These are phyloP conservation scores for Lutjanus campechanus DNA, from an alignment of 2,797 vertebrate species.

Conservation along the genomic window DNA sequence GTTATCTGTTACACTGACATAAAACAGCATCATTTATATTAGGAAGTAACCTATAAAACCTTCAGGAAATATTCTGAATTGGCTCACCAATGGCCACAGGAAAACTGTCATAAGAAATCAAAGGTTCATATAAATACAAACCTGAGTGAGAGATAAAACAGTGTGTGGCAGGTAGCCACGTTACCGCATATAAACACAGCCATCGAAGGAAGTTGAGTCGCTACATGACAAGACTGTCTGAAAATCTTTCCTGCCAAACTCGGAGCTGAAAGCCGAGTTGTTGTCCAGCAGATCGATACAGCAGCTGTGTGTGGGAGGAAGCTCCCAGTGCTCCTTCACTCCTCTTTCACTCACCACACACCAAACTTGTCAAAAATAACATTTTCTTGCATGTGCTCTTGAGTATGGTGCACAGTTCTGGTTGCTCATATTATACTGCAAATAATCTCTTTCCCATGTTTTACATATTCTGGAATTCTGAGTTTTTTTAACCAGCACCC, in stretches of 20 bases:
- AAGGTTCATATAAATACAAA: background rate
- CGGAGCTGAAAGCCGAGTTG: conserved; percentile 27
- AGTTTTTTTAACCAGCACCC: background rate
- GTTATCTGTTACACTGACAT: background rate
- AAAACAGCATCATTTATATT: background rate
- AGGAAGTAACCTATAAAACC: background rate
- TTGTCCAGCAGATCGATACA: conserved; percentile 55
- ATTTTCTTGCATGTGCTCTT: conserved; percentile 37
- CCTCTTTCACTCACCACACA: conserved; percentile 46
- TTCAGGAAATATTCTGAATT: background rate
- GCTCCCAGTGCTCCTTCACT: conserved; percentile 45
- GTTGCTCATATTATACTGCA: conserved; percentile 22
- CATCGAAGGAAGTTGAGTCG: conserved; percentile 8
- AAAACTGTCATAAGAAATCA: background rate
- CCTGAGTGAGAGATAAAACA: conserved; percentile 2
- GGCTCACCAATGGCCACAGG: background rate
- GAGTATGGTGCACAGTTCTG: conserved; percentile 6
- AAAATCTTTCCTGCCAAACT: conserved; percentile 30
- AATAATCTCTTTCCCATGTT: background rate
- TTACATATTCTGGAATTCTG: background rate
- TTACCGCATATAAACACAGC: conserved; percentile 32
- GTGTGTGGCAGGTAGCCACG: background rate
- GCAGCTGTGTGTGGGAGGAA: conserved; percentile 76
- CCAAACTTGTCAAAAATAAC: conserved; percentile 58
- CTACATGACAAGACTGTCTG: conserved; percentile 31